Conservation (phyloP, 2,888 invertebrate species). For the Cantharis rufa region DNA sequence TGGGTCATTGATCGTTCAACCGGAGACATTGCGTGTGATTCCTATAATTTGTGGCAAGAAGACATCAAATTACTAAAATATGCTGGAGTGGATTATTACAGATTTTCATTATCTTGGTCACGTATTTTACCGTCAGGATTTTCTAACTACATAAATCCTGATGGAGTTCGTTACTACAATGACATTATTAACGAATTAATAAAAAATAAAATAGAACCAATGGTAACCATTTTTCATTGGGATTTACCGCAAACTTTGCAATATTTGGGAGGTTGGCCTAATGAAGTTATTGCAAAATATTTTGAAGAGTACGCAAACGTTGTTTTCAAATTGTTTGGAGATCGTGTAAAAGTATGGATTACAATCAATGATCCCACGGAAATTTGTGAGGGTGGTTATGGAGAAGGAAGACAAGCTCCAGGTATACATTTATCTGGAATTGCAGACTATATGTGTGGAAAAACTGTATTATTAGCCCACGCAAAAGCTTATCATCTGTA, state of each 20-base stretch:
- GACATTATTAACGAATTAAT: constrained; percentile 62
- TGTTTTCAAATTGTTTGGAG: constrained; percentile 48
- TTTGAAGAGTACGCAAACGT: constrained; percentile 66
- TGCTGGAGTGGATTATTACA: constrained; percentile 55
- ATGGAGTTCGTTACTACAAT: constrained; percentile 67
- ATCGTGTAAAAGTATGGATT: constrained; percentile 58
- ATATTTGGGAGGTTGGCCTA: constrained; percentile 67
- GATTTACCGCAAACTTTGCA: constrained; percentile 65
- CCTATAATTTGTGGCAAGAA: constrained; percentile 41
- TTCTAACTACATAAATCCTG: constrained; percentile 61
- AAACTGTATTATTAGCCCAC: constrained; percentile 68
- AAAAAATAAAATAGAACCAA: constrained; percentile 60
- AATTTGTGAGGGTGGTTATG: constrained; percentile 49
- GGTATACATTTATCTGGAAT: constrained; percentile 58
- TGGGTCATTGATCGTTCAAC: constrained; percentile 31
- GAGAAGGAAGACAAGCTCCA: constrained; percentile 55
- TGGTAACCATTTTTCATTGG: constrained; percentile 69
- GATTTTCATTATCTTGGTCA: constrained; percentile 67
- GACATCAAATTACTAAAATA: constrained; percentile 39
- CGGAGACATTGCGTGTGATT: constrained; percentile 45
- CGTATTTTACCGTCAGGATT: constrained; percentile 65
- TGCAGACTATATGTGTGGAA: constrained; percentile 66
- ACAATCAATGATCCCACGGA: constrained; percentile 60
- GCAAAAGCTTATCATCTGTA: constrained; percentile 66
- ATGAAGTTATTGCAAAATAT: constrained; percentile 61